Conservation (phyloP, 1,140 invertebrate species). For the Scaptodrosophila lebanonensis region DNA sequence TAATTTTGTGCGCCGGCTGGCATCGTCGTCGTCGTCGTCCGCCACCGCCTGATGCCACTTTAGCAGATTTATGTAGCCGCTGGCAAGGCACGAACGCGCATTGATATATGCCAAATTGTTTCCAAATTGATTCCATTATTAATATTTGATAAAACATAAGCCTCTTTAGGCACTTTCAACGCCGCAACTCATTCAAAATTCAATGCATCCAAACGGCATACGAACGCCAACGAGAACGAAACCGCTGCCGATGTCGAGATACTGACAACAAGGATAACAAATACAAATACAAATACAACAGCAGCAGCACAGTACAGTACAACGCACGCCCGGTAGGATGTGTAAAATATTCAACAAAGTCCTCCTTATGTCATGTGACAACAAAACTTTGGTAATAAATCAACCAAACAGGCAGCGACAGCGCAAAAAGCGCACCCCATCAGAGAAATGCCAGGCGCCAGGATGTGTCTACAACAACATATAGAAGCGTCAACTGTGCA, state of each 20-base stretch:
- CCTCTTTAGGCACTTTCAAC: conserved; percentile 14
- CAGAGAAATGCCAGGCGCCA: conserved; percentile 80
- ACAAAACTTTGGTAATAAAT: conserved; percentile 72
- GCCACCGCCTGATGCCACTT: no score
- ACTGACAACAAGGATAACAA: no score
- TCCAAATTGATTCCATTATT: conserved; percentile 74
- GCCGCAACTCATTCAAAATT: conserved; percentile 48
- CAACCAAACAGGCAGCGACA: conserved; percentile 54
- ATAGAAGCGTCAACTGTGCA: no score
- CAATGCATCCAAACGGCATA: no score
- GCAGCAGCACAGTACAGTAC: no score
- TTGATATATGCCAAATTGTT: conserved; percentile 74
- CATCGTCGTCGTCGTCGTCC: no score
- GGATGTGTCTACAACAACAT: no score
- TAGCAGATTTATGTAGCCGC: no score
- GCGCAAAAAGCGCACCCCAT: conserved; percentile 66
- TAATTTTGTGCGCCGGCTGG: conserved; percentile 59
- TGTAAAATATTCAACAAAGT: conserved; percentile 70
- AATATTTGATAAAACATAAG: conserved; percentile 52
- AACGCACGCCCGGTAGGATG: conserved; percentile 12
- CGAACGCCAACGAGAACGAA: no score
- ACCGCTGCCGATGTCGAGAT: no score
- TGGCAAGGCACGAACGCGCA: conserved; percentile 57
- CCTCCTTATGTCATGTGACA: conserved; percentile 72
- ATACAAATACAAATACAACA: no score